Percentiles rank a stretch among this genome's conserved stretches.
These are phyloP conservation scores for Darevskia mixta DNA, from an alignment of 2,797 vertebrate species.

Conservation along the genomic window DNA sequence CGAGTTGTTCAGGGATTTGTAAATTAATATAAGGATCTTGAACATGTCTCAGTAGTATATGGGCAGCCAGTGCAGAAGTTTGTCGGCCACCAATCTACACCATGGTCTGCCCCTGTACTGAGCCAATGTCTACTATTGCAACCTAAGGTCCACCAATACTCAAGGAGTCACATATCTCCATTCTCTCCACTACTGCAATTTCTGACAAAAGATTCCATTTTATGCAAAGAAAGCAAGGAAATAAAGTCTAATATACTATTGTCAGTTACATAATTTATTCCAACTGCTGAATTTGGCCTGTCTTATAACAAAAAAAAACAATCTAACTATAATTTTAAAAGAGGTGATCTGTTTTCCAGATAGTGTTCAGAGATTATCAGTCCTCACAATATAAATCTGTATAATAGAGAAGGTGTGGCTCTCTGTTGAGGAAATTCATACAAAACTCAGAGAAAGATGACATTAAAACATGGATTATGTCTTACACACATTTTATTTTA, in stretches of 20 bases:
- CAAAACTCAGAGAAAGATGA: neutral
- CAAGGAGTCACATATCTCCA: neutral
- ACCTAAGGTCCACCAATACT: neutral
- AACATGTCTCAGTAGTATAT: no score
- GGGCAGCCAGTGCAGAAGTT: no score
- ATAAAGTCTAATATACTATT: neutral
- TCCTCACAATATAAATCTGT: neutral
- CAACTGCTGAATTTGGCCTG: neutral
- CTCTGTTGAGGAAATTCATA: neutral
- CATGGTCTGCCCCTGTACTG: neutral
- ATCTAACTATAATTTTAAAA: neutral
- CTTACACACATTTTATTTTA: neutral
- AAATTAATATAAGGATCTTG: no score
- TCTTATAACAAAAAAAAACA: neutral
- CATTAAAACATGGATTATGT: neutral
- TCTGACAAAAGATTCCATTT: neutral
- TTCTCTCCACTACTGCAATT: neutral
- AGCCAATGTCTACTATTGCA: neutral
- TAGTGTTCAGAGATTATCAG: neutral
- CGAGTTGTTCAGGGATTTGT: no score
- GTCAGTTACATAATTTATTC: neutral
- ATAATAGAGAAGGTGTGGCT: neutral
- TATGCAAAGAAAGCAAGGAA: neutral
- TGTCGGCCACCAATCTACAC: no score
- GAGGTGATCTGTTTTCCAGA: neutral